Evolutionary conservation across 1,140 invertebrate genomes (phyloP).

Genomic region (Thaumetopoea pityocampa): DNA sequence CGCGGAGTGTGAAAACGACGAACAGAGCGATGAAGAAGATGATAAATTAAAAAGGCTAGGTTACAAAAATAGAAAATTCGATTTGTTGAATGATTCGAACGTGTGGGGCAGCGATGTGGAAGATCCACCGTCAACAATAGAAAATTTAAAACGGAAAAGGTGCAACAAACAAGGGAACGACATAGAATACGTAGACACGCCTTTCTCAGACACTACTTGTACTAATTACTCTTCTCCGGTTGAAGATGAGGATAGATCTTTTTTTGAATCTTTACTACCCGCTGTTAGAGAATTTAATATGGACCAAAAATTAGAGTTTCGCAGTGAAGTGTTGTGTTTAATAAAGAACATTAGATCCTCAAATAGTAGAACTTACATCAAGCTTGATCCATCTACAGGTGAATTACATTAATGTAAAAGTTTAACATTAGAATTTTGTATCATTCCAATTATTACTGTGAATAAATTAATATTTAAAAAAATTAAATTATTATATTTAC

Average conservation of each 20-base stretch:
- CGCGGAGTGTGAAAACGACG: constrained; percentile 18
- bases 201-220: constrained; percentile 17
- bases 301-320: constrained; percentile 48
- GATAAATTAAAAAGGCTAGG: constrained; percentile 11
- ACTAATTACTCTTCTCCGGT: constrained; percentile 7
- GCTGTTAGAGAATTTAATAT: constrained; percentile 37
- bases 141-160: constrained; percentile 29
- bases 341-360: constrained; percentile 34
- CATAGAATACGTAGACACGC: constrained; percentile 33
- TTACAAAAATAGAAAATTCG: constrained; percentile 15
- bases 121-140: constrained; percentile 26
- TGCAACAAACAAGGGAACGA: constrained; percentile 14
- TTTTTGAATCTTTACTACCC: constrained; percentile 45
- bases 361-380: constrained; percentile 11
- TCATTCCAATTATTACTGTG: constrained; percentile 17
- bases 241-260: constrained; percentile 45
- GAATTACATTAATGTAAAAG: constrained; percentile 4
- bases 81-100: constrained; percentile 18
- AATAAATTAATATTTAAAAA: constrained; percentile 1
- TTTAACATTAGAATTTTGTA: not conserved
- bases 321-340: constrained; percentile 36
- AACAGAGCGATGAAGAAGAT: constrained; percentile 25
- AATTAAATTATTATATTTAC: no score
- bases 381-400: constrained; percentile 13
- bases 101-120: constrained; percentile 28